These are phyloP conservation scores for Solenopsis invicta DNA, from an alignment of 1,140 invertebrate species.

Conservation along the genomic window DNA sequence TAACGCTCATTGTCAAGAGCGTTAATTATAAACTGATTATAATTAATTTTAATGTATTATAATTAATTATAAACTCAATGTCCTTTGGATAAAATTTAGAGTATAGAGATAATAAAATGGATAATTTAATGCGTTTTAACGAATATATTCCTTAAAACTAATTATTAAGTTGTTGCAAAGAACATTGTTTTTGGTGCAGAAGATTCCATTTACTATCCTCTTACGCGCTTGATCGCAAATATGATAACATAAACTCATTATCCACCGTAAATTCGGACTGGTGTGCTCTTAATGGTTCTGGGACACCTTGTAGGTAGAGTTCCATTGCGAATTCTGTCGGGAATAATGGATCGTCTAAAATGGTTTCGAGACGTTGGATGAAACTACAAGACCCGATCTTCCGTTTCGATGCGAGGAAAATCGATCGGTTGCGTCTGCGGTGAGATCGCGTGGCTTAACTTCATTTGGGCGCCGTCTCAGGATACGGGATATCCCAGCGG, in stretches of 20 bases:
- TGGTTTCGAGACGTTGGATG: slow-evolving; percentile 19
- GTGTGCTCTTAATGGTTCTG: background rate
- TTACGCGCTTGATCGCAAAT: background rate
- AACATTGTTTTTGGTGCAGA: background rate
- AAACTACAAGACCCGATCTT: slow-evolving; percentile 18
- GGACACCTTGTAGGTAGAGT: slow-evolving; percentile 25
- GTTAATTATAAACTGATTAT: too few relatives aligned
- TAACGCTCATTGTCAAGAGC: too few relatives aligned
- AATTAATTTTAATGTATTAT: too few relatives aligned
- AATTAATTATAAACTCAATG: too few relatives aligned
- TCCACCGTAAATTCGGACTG: background rate
- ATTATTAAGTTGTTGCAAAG: background rate
- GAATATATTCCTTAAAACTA: background rate
- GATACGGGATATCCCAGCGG: slow-evolving; percentile 4
- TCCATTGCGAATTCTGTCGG: slow-evolving; percentile 29
- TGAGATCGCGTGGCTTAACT: slow-evolving; percentile 53
- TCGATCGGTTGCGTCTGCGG: slow-evolving; percentile 43
- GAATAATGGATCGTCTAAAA: slow-evolving; percentile 52
- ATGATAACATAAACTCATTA: slow-evolving; percentile 19
- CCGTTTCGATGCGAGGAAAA: slow-evolving; percentile 27
- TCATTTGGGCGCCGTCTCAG: slow-evolving; percentile 34
- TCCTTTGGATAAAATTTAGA: too few relatives aligned
- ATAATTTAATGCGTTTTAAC: too few relatives aligned
- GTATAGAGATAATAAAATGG: too few relatives aligned
- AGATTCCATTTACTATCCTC: background rate